Conservation (phyloP, 2,113 vertebrate genomes). For the Entomyzon cyanotis region DNA sequence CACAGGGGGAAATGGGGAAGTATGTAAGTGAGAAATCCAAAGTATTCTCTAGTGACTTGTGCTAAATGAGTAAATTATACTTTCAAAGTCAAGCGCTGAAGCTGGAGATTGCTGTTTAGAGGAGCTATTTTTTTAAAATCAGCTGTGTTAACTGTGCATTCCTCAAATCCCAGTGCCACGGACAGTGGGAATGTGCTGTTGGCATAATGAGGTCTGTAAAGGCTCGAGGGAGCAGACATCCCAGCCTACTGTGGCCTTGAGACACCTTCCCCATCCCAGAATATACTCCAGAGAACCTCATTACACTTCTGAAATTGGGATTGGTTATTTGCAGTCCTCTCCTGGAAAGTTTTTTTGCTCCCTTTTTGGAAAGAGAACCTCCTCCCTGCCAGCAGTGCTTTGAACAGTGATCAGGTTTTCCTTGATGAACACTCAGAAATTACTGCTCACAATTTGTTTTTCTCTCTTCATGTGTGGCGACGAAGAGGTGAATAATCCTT, state of each 20-base stretch:
- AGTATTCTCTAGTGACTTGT: constrained; percentile 38
- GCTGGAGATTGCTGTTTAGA: constrained; percentile 42
- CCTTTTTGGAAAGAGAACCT: not conserved
- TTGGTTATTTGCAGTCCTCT: not conserved
- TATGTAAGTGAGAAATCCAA: constrained; percentile 26
- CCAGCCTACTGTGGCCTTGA: not conserved
- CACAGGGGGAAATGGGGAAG: not conserved
- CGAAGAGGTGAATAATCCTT: constrained; percentile 33
- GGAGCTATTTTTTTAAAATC: not conserved
- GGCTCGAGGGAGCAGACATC: not conserved
- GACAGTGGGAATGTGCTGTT: not conserved
- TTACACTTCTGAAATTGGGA: not conserved
- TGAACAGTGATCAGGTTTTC: no score
- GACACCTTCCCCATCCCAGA: not conserved
- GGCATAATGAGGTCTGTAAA: not conserved
- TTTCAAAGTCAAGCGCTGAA: constrained; percentile 57
- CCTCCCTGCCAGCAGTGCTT: no score
- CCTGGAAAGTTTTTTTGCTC: not conserved
- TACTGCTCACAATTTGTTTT: not conserved
- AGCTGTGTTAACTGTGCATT: constrained; percentile 36
- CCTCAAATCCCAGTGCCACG: constrained; percentile 12
- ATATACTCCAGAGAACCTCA: not conserved
- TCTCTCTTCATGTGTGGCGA: not conserved
- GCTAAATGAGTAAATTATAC: constrained; percentile 61
- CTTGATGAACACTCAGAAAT: not conserved